phyloP scores from a whole-genome alignment of 2,113 vertebrate genomes.

The Onychostoma macrolepis region DNA sequence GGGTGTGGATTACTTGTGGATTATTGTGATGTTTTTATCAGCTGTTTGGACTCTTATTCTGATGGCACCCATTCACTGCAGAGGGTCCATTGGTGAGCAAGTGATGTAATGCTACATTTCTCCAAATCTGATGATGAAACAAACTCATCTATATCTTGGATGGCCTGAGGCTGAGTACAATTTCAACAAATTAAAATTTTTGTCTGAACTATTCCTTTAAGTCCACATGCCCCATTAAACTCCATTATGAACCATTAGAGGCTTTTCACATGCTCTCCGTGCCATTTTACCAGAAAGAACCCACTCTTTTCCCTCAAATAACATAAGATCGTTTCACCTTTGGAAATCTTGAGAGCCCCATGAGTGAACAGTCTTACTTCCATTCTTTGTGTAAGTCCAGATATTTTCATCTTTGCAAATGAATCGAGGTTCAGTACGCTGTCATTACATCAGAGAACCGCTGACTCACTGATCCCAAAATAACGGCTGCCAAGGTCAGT shows the following conservation, averaged over 20 bases:
- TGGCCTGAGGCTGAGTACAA: too few relatives aligned
- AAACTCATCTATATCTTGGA: too few relatives aligned
- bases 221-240: background rate
- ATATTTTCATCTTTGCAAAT: background rate
- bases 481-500: conserved; percentile 22
- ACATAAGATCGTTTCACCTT: conserved; percentile 51
- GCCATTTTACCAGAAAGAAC: conserved; percentile 56
- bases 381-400: background rate
- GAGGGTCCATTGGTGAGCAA: too few relatives aligned
- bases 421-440: background rate
- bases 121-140: too few relatives aligned
- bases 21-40: too few relatives aligned
- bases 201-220: background rate
- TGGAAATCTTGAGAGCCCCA: conserved; percentile 60
- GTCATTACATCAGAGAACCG: conserved; percentile 3
- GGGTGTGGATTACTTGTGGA: too few relatives aligned
- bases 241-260: background rate
- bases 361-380: background rate
- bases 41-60: too few relatives aligned
- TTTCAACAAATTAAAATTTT: too few relatives aligned
- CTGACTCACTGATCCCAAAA: conserved; percentile 23
- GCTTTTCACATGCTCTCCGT: conserved; percentile 7
- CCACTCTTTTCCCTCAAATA: conserved; percentile 59
- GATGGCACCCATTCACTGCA: too few relatives aligned
- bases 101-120: too few relatives aligned